Evolutionary conservation across 2,113 vertebrate species (phyloP).

Genomic region (Chloropsis cyanopogon): DNA sequence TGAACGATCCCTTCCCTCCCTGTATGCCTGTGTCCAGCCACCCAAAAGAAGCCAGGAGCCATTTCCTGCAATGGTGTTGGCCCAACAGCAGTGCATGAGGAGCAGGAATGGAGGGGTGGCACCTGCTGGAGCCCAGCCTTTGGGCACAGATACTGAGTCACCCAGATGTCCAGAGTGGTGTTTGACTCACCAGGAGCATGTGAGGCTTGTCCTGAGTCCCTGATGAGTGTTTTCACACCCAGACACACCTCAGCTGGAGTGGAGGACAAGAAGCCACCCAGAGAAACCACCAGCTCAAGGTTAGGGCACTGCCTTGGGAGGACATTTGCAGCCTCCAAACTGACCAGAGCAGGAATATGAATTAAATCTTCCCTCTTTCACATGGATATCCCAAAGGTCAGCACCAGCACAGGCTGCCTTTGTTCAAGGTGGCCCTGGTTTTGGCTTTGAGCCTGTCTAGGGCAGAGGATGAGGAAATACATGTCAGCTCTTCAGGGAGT

Average conservation of each 20-base stretch:
- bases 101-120: background rate
- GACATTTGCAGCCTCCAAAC: background rate
- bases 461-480: background rate
- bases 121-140: background rate
- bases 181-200: background rate
- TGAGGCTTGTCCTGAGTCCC: background rate
- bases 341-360: background rate
- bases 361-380: background rate
- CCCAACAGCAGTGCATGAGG: rapidly evolving
- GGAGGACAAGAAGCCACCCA: background rate
- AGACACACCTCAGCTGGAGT: background rate
- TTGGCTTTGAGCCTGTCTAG: rapidly evolving
- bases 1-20: background rate
- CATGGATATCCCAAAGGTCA: background rate
- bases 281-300: background rate
- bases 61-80: background rate
- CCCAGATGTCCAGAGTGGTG: background rate
- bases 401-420: background rate
- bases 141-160: background rate
- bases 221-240: background rate
- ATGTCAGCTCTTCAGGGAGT: background rate
- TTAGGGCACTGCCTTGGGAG: background rate
- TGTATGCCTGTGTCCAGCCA: background rate
- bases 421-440: background rate
- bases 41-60: background rate